Evolutionary conservation across 2,797 vertebrate species (phyloP).

Genomic region (Hephaestus fuliginosus): DNA sequence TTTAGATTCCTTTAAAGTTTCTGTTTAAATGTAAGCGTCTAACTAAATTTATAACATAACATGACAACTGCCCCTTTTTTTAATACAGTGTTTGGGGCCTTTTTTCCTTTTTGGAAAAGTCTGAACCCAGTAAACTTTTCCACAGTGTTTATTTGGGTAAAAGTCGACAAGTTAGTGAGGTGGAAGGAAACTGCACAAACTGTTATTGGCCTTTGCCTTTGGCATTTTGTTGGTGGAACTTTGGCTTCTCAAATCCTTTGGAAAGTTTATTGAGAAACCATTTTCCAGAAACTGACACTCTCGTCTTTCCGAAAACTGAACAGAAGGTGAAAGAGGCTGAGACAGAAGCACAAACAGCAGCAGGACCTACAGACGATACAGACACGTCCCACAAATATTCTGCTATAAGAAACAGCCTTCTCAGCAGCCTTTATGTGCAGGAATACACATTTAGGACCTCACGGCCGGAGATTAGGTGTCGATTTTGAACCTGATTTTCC

Average conservation of each 20-base stretch:
- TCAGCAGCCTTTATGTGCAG: background rate
- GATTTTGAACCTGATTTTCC: background rate
- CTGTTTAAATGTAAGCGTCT: background rate
- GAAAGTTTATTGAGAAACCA: background rate
- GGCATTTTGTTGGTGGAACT: background rate
- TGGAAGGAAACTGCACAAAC: too few relatives aligned
- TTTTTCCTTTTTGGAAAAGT: background rate
- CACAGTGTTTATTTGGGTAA: too few relatives aligned
- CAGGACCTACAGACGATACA: background rate
- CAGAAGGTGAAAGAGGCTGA: background rate
- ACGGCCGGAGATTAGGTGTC: background rate
- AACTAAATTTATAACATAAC: background rate
- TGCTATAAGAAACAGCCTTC: background rate
- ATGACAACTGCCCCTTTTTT: background rate
- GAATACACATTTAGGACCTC: background rate
- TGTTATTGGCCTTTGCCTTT: background rate
- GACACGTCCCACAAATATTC: background rate
- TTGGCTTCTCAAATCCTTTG: background rate
- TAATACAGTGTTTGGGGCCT: too few relatives aligned
- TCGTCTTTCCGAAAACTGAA: background rate
- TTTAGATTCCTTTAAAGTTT: background rate
- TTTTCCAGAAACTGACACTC: background rate
- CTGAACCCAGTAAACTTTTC: background rate
- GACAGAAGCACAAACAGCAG: background rate
- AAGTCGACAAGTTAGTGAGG: too few relatives aligned